Base-by-base conservation (phyloP, 1,140 invertebrate genomes). In the Pachypeltis micranthus region DNA sequence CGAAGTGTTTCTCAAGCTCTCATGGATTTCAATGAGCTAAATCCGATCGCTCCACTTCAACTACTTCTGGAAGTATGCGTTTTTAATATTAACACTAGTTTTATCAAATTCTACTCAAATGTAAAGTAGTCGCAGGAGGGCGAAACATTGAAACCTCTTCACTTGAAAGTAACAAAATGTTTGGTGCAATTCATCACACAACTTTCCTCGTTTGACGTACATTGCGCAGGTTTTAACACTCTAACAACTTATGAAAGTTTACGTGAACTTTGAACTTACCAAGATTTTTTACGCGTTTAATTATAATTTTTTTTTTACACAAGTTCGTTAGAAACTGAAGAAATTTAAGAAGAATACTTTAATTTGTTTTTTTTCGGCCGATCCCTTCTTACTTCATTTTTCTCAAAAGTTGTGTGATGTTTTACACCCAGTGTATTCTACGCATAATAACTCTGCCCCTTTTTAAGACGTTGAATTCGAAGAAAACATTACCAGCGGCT, bases 21-120 rank as follows among this genome's bases (percentile, higher is more conserved):
- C 64, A 81, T 90, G n/a, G 96, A 99, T 76, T 99, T 99, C 76
- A 89, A 88, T 71, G 96, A 99, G 74, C 74, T 99, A 44, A 97
- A 93, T 75, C 92, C 93, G 3, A 88, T 95, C 62, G 91, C 93
- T 31, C 93, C 95, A 14, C 78, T 98, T 57, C 92, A 96, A 71
- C 76, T 93, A 65, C 76, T 98, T 10, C 80, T 98, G 44, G 94
- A 98, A 76, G 90, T 87, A 76, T 70, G 51, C 23, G 23, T n/a
- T n/a, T n/a, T n/a, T n/a, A n/a, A n/a, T n/a, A n/a, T n/a, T n/a
- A n/a, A n/a, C n/a, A n/a, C n/a, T n/a, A n/a, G n/a, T n/a, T n/a
- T n/a, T n/a, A n/a, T n/a, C n/a, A n/a, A n/a, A n/a, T n/a, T n/a
- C n/a, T n/a, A n/a, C n/a, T n/a, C n/a, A n/a, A n/a, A n/a, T n/a